These are phyloP conservation scores for Dipus sagitta DNA, from an alignment of 2,797 vertebrate genomes.

Conservation along the genomic window DNA sequence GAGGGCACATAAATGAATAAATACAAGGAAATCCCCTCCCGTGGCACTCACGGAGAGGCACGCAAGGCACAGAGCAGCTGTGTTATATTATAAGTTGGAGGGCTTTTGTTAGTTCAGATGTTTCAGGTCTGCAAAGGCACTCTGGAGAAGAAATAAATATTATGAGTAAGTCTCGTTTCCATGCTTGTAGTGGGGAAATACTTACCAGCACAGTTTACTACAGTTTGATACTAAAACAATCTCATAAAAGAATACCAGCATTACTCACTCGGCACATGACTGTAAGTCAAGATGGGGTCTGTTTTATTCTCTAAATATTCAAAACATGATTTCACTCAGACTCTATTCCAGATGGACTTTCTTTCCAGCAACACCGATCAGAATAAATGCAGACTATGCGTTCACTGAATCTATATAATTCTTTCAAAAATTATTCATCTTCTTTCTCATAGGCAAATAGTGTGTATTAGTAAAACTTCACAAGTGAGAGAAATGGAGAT, in stretches of 20 bases:
- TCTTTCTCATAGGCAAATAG: not conserved
- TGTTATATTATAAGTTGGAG: conserved; percentile 45
- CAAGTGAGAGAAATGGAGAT: not conserved
- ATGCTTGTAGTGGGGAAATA: conserved; percentile 70
- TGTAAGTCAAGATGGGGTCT: conserved; percentile 69
- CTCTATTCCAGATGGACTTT: conserved; percentile 60
- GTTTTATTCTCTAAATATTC: conserved; percentile 62
- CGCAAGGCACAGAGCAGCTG: conserved; percentile 67
- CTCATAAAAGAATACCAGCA: conserved; percentile 47
- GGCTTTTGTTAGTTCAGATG: conserved; percentile 77
- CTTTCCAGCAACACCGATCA: conserved; percentile 59
- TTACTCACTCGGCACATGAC: conserved; percentile 73
- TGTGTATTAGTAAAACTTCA: conserved; percentile 33
- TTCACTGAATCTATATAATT: not conserved
- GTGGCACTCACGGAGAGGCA: conserved; percentile 40
- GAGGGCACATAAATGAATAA: conserved; percentile 74
- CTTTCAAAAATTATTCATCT: not conserved
- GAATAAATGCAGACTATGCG: conserved; percentile 18
- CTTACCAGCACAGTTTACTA: conserved; percentile 73
- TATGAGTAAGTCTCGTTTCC: conserved; percentile 72
- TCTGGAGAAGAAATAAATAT: conserved; percentile 77
- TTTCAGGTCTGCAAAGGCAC: conserved; percentile 69
- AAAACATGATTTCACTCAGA: conserved; percentile 74
- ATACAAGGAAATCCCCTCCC: conserved; percentile 73
- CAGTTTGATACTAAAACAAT: conserved; percentile 68